phyloP scores from a whole-genome alignment of 2,888 invertebrate genomes.

The Lasioglossum malachurum region DNA sequence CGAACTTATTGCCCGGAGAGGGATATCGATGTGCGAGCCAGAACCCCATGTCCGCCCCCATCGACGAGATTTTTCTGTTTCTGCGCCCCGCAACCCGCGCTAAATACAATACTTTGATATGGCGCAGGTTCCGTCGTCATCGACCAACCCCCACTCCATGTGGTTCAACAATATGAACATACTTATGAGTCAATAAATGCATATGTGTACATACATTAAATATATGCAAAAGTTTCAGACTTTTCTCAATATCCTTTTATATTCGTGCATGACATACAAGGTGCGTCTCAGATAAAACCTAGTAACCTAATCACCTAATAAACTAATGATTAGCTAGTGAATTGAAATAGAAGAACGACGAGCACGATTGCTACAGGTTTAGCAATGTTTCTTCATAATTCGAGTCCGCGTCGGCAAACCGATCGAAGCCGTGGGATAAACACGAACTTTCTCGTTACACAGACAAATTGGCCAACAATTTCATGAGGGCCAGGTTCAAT shows the following conservation, averaged over 20 bases:
- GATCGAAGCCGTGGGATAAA: background rate
- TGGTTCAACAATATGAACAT: too few relatives aligned
- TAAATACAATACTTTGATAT: constrained; percentile 57
- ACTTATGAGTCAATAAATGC: too few relatives aligned
- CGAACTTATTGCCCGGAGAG: constrained; percentile 63
- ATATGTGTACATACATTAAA: too few relatives aligned
- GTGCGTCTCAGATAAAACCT: too few relatives aligned
- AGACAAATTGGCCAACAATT: constrained; percentile 43
- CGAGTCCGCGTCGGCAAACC: background rate
- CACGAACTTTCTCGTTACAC: constrained; percentile 33
- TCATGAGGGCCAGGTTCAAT: constrained; percentile 34
- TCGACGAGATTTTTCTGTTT: constrained; percentile 51
- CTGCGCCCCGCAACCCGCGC: constrained; percentile 11
- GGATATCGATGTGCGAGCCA: constrained; percentile 62
- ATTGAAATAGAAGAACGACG: background rate
- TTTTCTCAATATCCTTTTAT: background rate
- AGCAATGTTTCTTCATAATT: background rate
- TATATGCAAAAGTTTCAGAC: too few relatives aligned
- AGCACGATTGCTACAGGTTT: background rate
- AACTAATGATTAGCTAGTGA: background rate
- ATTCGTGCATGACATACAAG: too few relatives aligned
- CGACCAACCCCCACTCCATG: background rate
- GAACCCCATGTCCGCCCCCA: constrained; percentile 15
- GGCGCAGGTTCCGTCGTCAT: constrained; percentile 29
- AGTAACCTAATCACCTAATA: background rate